Evolutionary conservation across 2,113 vertebrate species (phyloP).

Genomic region (Nyctereutes procyonoides): DNA sequence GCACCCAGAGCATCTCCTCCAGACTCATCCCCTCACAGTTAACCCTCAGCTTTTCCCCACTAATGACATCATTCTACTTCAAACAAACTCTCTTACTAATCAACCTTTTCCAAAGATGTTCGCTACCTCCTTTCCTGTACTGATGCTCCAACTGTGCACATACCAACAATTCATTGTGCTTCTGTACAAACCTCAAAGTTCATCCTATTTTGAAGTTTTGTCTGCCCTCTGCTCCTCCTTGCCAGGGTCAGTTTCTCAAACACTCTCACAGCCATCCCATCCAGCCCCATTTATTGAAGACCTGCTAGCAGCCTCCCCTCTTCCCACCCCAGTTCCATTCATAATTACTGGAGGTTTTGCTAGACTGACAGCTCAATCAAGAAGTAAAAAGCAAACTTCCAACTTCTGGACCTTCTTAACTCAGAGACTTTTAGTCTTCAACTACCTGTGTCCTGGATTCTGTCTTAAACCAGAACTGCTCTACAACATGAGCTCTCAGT

Average conservation of each 20-base stretch:
- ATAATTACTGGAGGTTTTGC: background rate
- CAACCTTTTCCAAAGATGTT: background rate
- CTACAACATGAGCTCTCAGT: background rate
- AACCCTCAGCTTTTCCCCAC: background rate
- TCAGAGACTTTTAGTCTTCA: background rate
- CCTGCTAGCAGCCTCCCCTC: background rate
- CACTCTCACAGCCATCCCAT: background rate
- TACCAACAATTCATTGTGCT: background rate
- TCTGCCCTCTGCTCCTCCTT: background rate
- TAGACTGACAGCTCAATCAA: background rate
- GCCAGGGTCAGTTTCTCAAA: background rate
- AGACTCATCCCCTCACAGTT: background rate
- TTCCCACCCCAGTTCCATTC: background rate
- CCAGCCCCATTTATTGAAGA: background rate
- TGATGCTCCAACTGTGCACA: background rate
- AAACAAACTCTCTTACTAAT: background rate
- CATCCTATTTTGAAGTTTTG: background rate
- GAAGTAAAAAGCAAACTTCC: background rate
- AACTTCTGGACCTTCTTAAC: background rate
- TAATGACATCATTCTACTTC: background rate
- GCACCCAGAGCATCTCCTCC: background rate
- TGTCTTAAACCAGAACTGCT: background rate
- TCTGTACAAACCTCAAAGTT: background rate
- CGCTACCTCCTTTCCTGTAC: background rate
- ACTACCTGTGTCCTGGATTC: background rate